A percentile compares a stretch with the other conserved stretches of the same genome.
phyloP scores from a whole-genome alignment of 2,113 vertebrate genomes.

The Zosterops hypoxanthus region DNA sequence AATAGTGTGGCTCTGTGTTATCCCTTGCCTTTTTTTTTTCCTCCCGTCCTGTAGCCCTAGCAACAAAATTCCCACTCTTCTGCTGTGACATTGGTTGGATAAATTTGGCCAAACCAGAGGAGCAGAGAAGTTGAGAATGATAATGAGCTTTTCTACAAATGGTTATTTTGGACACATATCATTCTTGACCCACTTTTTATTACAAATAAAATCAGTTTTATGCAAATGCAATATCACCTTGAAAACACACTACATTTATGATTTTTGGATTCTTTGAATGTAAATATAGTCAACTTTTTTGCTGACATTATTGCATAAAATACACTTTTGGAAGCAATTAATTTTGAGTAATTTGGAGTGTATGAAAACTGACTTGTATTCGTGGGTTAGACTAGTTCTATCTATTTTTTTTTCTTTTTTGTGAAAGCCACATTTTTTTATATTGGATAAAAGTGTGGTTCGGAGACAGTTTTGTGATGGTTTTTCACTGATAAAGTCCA shows the following conservation, averaged over 20 bases:
- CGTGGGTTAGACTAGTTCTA: neutral
- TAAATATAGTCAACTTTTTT: neutral
- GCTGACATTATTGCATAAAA: neutral
- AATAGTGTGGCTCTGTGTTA: neutral
- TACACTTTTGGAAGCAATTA: neutral
- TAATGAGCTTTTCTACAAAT: neutral
- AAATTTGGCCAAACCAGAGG: neutral
- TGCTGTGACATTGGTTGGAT: neutral
- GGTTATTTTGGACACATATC: neutral
- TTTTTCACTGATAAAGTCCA: neutral
- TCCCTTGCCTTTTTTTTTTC: neutral
- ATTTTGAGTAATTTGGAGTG: neutral
- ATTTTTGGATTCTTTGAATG: neutral
- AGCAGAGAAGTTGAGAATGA: neutral
- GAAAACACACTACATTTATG: neutral
- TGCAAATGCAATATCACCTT: neutral
- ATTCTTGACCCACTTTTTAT: neutral
- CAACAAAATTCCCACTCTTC: neutral
- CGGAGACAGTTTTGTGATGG: neutral
- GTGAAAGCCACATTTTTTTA: neutral
- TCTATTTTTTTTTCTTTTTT: neutral
- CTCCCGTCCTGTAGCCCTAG: neutral
- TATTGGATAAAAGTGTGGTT: neutral
- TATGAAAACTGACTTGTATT: neutral
- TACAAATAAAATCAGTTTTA: neutral